These are phyloP conservation scores for Drosophila nebulosa DNA, from an alignment of 1,140 invertebrate genomes.

Conservation along the genomic window DNA sequence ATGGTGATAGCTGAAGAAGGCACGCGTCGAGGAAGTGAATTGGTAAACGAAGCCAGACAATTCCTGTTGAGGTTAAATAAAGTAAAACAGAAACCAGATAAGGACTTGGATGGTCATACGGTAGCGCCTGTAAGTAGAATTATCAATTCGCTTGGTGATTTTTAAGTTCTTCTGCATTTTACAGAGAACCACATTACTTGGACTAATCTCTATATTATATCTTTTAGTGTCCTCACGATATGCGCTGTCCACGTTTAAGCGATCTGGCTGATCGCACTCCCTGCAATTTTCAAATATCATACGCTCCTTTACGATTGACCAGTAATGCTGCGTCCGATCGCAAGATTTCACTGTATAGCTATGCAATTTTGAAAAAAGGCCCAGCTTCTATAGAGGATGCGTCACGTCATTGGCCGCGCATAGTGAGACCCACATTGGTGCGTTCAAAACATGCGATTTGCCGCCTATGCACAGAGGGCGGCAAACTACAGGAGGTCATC, in stretches of 20 bases:
- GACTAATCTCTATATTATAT: background rate
- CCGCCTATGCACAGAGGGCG: conserved; percentile 88
- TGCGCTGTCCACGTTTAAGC: conserved; percentile 85
- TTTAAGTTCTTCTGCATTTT: background rate
- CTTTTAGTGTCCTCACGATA: conserved; percentile 90
- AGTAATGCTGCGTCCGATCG: conserved; percentile 73
- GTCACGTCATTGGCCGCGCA: conserved; percentile 87
- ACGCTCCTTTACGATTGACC: conserved; percentile 83
- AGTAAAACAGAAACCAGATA: conserved; percentile 30
- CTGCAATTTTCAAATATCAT: conserved; percentile 89
- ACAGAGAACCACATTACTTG: background rate
- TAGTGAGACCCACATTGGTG: conserved; percentile 86
- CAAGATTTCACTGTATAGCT: conserved; percentile 85
- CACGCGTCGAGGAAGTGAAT: conserved; percentile 88
- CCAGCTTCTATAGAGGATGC: conserved; percentile 81
- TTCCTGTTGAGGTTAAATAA: conserved; percentile 84
- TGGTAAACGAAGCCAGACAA: conserved; percentile 89
- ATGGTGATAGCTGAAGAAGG: conserved; percentile 93
- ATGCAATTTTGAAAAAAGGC: conserved; percentile 91
- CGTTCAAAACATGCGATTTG: conserved; percentile 88
- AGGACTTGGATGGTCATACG: conserved; percentile 82
- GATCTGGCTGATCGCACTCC: conserved; percentile 83
- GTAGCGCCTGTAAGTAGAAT: conserved; percentile 87
- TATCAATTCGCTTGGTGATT: too few relatives aligned
- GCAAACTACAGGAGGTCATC: conserved; percentile 88